Evolutionary conservation across 2,113 vertebrate genomes (phyloP).

Genomic region (Mus spicilegus): DNA sequence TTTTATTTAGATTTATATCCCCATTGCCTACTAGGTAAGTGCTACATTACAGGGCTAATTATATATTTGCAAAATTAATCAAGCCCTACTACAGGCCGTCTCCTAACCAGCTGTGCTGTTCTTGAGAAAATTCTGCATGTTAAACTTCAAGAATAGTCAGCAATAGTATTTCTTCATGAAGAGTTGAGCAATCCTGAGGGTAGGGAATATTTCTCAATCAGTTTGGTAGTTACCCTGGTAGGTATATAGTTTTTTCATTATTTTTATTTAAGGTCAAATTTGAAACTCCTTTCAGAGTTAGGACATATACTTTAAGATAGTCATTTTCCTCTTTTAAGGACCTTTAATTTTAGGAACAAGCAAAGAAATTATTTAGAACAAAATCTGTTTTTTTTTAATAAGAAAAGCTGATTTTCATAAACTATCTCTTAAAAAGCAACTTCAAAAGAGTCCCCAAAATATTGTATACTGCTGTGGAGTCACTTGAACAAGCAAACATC

Average conservation of each 20-base stretch:
- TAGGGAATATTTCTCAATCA: neutral
- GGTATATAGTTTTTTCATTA: neutral
- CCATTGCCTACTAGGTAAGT: neutral
- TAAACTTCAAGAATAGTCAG: constrained; percentile 11
- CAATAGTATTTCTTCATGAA: neutral
- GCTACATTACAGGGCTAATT: neutral
- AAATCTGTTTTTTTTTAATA: neutral
- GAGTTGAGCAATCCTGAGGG: neutral
- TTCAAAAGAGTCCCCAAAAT: neutral
- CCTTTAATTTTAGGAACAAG: constrained; percentile 1
- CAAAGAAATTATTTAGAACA: constrained; percentile 25
- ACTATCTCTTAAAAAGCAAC: constrained; percentile 26
- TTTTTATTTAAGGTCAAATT: constrained; percentile 3
- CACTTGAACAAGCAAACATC: neutral
- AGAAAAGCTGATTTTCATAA: constrained; percentile 46
- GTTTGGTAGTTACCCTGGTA: neutral
- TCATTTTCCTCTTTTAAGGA: constrained; percentile 24
- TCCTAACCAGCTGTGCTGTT: constrained; percentile 24
- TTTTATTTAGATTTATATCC: constrained; percentile 37
- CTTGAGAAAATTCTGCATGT: neutral
- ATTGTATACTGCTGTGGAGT: neutral
- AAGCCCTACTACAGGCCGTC: neutral
- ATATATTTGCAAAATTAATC: neutral
- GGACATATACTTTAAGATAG: constrained; percentile 15
- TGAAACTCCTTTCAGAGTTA: constrained; percentile 48